Base-by-base conservation (phyloP, 2,888 invertebrate species). In the Macroteleia sp. region DNA sequence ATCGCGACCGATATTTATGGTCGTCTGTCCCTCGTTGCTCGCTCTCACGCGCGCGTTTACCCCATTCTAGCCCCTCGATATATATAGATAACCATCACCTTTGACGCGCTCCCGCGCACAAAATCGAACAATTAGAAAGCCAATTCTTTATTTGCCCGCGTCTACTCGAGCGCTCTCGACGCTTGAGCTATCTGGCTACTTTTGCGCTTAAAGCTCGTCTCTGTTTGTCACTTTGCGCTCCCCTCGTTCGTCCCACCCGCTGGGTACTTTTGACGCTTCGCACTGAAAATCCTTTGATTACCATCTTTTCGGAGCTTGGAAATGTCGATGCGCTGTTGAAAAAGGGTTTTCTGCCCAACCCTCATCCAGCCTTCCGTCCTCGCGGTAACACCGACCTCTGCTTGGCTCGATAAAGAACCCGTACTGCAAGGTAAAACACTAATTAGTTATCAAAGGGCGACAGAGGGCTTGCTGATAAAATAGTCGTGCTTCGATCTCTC, bases 401-500 rank as follows among this genome's bases (percentile, higher is more conserved):
- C 90, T 90, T 89, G 90, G 89, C 83, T 87, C 90, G 91, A 87
- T 87, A 87, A 88, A 88, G 86, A 67, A 66, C 82, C 87, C 80
- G 90, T 85, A 88, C 81, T 81, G 76, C 82, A 90, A 91, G 91
- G 91, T 92, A 91, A 91, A 92, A 92, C 92, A 91, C 93, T 93
- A 93, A 93, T 93, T 93, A 93, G 93, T 93, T 93, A 93, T 93
- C 93, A 93, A 93, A 93, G 93, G 92, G 91, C 91, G 91, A 85
- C 86, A 88, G 91, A 87, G 88, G 89, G 89, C 89, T 87, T 88
- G 89, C 89, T 90, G 90, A 89, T 89, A 90, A 91, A 91, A 92
- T 91, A 88, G 66, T 22, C 62, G 57, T 16, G 66, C 42, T 41
- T 57, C 75, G 61, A 41, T 57, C 46, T n/a, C 46, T 20, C 20